phyloP scores from a whole-genome alignment of 2,888 invertebrate genomes.

The Pristionchus maxplancki region DNA sequence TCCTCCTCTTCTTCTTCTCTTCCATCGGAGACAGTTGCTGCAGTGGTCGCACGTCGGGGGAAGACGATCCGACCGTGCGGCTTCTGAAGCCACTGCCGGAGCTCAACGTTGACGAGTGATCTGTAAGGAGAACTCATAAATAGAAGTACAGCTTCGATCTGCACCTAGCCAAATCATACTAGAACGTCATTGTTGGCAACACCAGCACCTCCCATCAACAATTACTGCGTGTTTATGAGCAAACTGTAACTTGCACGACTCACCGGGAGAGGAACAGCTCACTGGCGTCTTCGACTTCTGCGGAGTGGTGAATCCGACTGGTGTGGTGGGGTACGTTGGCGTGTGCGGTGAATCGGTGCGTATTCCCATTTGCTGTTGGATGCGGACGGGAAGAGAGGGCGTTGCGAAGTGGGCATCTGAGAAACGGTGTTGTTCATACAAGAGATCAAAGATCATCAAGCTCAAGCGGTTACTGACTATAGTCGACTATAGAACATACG shows the following conservation, averaged over 20 bases:
- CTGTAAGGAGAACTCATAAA: no score
- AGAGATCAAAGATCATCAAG: no score
- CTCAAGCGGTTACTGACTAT: no score
- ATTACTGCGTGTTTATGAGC: no score
- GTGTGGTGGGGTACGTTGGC: background rate
- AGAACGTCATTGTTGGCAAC: background rate
- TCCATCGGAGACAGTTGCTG: background rate
- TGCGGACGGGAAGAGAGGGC: background rate
- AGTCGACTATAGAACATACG: no score
- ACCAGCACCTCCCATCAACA: background rate
- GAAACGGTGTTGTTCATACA: no score
- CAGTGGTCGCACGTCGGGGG: background rate
- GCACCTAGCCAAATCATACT: no score
- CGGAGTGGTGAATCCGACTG: background rate
- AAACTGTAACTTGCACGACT: background rate
- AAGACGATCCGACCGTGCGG: background rate
- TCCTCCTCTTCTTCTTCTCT: no score
- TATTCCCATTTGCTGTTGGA: background rate
- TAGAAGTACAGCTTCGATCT: no score
- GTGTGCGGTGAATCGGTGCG: background rate
- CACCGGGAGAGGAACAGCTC: background rate
- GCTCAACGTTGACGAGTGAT: no score
- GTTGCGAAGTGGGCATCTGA: background rate
- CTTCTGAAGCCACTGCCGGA: background rate
- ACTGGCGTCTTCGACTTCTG: background rate